Percentiles rank a stretch among this genome's conserved stretches.
These are phyloP conservation scores for Chymomyza fuscimana DNA, from an alignment of 2,888 invertebrate genomes.

Conservation along the genomic window DNA sequence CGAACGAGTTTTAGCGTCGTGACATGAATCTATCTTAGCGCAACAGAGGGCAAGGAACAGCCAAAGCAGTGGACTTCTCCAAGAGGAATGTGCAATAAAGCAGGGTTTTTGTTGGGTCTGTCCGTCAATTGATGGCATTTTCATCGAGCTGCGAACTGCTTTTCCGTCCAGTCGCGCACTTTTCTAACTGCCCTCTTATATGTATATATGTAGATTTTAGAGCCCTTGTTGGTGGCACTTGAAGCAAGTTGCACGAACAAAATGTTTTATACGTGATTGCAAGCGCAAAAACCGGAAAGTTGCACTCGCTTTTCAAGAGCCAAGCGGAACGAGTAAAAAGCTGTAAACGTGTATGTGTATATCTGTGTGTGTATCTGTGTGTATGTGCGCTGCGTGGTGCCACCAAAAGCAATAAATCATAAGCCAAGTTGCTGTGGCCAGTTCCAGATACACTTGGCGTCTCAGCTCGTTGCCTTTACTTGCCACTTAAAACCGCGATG, in stretches of 20 bases:
- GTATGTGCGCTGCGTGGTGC: neutral
- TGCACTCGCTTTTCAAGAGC: neutral
- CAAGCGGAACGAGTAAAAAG: neutral
- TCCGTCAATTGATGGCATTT: too few relatives aligned
- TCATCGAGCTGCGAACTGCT: too few relatives aligned
- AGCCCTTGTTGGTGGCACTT: neutral
- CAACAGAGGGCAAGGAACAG: too few relatives aligned
- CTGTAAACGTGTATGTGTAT: neutral
- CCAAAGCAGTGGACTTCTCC: too few relatives aligned
- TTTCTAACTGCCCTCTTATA: neutral
- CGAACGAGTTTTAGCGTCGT: too few relatives aligned
- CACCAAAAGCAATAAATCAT: neutral
- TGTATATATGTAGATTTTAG: neutral
- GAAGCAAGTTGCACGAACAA: neutral
- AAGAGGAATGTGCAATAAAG: too few relatives aligned
- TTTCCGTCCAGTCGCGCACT: too few relatives aligned
- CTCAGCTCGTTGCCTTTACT: neutral
- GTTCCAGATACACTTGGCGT: neutral
- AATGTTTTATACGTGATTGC: neutral
- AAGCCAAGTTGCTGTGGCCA: neutral
- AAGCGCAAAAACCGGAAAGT: neutral
- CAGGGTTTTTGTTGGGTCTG: too few relatives aligned
- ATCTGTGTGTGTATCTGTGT: conserved; percentile 11
- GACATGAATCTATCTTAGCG: too few relatives aligned
- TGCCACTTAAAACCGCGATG: neutral